phyloP scores from a whole-genome alignment of 2,797 vertebrate genomes.

The Pseudochirops cupreus region DNA sequence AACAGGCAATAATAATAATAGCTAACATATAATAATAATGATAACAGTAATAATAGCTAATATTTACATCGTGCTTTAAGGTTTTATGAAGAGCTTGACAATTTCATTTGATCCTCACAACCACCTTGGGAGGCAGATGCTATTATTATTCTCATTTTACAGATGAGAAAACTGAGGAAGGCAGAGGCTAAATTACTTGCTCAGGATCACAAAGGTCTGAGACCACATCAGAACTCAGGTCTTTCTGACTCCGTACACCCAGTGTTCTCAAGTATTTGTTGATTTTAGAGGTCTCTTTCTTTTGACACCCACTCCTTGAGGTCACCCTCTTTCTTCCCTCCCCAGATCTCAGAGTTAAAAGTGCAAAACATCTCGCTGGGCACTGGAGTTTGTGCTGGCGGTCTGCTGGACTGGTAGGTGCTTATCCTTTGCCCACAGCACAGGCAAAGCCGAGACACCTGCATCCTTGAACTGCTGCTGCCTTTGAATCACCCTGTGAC shows the following conservation, averaged over 20 bases:
- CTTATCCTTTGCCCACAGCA: conserved; percentile 45
- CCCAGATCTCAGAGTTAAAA: background rate
- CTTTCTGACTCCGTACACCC: background rate
- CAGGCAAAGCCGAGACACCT: conserved; percentile 47
- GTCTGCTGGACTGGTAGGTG: background rate
- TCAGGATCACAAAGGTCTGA: background rate
- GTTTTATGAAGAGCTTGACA: background rate
- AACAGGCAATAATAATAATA: background rate
- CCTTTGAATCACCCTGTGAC: conserved; percentile 42
- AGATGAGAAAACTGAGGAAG: background rate
- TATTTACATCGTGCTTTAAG: background rate
- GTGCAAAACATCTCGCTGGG: background rate
- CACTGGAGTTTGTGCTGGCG: conserved; percentile 13
- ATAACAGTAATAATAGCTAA: background rate
- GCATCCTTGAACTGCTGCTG: conserved; percentile 20
- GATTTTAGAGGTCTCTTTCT: background rate
- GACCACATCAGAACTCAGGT: background rate
- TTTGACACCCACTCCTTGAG: background rate
- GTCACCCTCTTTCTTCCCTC: background rate
- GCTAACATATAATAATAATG: background rate
- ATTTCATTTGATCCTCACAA: background rate
- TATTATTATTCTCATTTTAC: background rate
- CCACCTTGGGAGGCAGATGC: background rate
- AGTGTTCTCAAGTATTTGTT: background rate
- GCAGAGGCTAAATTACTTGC: background rate